These are phyloP conservation scores for Eueremaeus valkanovi DNA, from an alignment of 2,888 invertebrate species.

Conservation along the genomic window DNA sequence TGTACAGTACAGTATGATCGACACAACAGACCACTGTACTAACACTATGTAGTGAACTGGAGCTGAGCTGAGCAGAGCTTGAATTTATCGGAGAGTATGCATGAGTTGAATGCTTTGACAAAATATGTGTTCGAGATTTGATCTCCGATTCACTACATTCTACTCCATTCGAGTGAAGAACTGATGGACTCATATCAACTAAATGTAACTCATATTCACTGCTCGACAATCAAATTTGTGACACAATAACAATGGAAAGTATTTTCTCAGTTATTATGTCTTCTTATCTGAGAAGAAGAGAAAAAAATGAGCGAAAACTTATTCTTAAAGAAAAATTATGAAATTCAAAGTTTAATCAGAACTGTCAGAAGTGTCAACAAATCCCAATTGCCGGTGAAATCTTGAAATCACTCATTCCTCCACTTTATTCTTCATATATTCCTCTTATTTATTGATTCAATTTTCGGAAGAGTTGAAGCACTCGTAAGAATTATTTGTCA, in stretches of 20 bases:
- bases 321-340: not conserved
- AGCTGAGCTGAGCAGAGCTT: not conserved
- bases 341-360: not conserved
- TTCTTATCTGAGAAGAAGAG: not conserved
- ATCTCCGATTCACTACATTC: not conserved
- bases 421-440: too few relatives aligned
- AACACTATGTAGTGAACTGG: not conserved
- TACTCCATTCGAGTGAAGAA: not conserved
- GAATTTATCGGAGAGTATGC: constrained; percentile 20
- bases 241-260: not conserved
- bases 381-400: not conserved
- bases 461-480: constrained; percentile 6
- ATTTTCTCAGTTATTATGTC: not conserved
- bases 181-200: not conserved
- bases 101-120: constrained; percentile 2
- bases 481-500: not conserved
- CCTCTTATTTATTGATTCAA: not conserved
- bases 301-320: not conserved
- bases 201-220: not conserved
- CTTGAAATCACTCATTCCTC: constrained; percentile 6
- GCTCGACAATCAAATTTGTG: not conserved
- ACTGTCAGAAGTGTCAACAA: constrained; percentile 23
- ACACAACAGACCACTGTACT: not conserved
- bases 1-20: too few relatives aligned
- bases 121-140: constrained; percentile 11